Evolutionary conservation across 2,113 vertebrate species (phyloP).

Genomic region (Peromyscus polionotus): DNA sequence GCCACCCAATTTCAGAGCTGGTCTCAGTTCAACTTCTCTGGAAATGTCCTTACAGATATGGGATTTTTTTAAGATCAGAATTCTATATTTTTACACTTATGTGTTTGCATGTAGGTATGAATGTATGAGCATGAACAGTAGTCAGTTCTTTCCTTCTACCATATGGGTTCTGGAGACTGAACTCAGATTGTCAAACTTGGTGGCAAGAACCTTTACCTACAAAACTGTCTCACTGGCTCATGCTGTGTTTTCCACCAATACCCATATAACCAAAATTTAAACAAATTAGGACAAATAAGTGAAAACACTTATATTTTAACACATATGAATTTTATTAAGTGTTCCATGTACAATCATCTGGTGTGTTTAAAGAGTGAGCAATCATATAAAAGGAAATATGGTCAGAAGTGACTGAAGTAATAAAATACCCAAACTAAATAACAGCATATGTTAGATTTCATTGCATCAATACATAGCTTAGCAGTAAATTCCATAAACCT

Average conservation of each 20-base stretch:
- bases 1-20: too few relatives aligned
- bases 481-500: conserved; percentile 91
- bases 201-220: too few relatives aligned
- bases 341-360: conserved; percentile 91
- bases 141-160: not conserved
- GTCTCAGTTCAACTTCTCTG: too few relatives aligned
- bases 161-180: not conserved
- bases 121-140: too few relatives aligned
- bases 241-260: conserved; percentile 74
- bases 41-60: too few relatives aligned
- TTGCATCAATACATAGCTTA: conserved; percentile 92
- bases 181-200: not conserved
- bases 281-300: conserved; percentile 86
- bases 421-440: conserved; percentile 91
- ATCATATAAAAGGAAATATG: conserved; percentile 92
- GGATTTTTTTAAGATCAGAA: too few relatives aligned
- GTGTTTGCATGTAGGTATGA: too few relatives aligned
- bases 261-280: conserved; percentile 80
- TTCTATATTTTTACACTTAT: too few relatives aligned
- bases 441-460: conserved; percentile 92
- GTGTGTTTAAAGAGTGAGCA: conserved; percentile 91
- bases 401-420: conserved; percentile 92
- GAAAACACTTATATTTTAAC: conserved; percentile 89
- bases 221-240: not conserved
- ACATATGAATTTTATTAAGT: conserved; percentile 90